Base-by-base conservation (phyloP, 2,888 invertebrate genomes). In the Limnephilus marmoratus region DNA sequence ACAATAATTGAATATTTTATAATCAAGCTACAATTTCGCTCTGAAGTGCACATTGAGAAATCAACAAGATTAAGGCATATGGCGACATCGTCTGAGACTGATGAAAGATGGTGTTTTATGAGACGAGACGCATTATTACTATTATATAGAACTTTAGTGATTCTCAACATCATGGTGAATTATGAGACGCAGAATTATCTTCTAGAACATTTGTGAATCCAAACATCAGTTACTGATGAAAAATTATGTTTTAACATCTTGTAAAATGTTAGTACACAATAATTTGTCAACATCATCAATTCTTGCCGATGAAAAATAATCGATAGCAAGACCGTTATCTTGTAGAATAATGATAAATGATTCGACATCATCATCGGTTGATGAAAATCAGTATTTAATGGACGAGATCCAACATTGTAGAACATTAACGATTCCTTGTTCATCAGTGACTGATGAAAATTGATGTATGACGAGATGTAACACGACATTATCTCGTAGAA, bases 11-110 rank as follows among this genome's bases (percentile, higher is more conserved):
- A 81, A 68, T 89, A 89, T 37, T 29, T 89, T 18, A 45, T 81
- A 45, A 81, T 41, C 90, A 90, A 90, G 90, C 81, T 90, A 90
- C 45, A 49, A 86, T 45, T 41, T 90, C 41, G 80, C 90, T 81
- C 82, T 81, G 37, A 85, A 53, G 83, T 90, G 90, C 85, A 49
- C 41, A 68, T 85, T 90, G 68, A 90, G 41, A 85, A 90, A 37
- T 91, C 45, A 81, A 91, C 45, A 29, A 53, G 85, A 88, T 91
- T 91, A 93, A 93, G 93, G 93, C 93, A 92, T 93, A 92, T 91
- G 92, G 93, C 93, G 92, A 91, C 92, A 89, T 92, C 85, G 37
- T 89, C 53, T 81, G 90, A 81, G 90, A 53, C 85, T 81, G 49
- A 31, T 83, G 34, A 83, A 34, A 9, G 53, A 68, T 85, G n/a